phyloP scores from a whole-genome alignment of 2,113 vertebrate genomes.

The Epinephelus moara region DNA sequence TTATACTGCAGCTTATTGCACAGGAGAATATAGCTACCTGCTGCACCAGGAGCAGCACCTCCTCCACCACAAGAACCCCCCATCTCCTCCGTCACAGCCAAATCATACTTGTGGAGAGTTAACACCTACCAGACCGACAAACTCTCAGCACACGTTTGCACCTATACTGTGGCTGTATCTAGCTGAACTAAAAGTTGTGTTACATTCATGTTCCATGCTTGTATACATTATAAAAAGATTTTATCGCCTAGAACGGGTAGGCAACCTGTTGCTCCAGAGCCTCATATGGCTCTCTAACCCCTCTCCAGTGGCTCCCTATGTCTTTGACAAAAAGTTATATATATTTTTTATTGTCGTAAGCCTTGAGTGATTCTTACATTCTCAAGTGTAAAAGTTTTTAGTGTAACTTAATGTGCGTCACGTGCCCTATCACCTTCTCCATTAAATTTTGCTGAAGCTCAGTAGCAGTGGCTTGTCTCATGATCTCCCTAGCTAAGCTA shows the following conservation, averaged over 20 bases:
- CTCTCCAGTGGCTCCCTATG: too few relatives aligned
- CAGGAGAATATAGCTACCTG: constrained; percentile 84
- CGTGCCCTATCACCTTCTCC: too few relatives aligned
- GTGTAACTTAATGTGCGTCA: too few relatives aligned
- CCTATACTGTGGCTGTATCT: not conserved
- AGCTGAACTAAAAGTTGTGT: not conserved
- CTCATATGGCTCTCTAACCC: too few relatives aligned
- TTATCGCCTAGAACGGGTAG: not conserved
- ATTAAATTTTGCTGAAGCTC: too few relatives aligned
- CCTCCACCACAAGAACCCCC: constrained; percentile 31
- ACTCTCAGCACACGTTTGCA: constrained; percentile 60
- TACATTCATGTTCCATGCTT: not conserved
- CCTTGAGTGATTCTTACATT: too few relatives aligned
- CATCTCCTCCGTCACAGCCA: constrained; percentile 67
- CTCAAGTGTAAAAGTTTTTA: too few relatives aligned
- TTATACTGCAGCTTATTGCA: constrained; percentile 88
- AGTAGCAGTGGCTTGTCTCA: too few relatives aligned
- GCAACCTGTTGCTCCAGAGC: too few relatives aligned
- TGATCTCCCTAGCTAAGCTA: too few relatives aligned
- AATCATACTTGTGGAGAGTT: constrained; percentile 82
- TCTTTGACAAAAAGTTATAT: too few relatives aligned
- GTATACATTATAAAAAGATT: not conserved
- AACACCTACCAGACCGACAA: constrained; percentile 78
- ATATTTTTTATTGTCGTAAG: too few relatives aligned
- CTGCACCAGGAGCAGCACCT: constrained; percentile 57